Evolutionary conservation across 1,140 invertebrate species (phyloP), one percentile per base, ranked within the genome.

Genomic region (Sarcophaga bullata): DNA sequence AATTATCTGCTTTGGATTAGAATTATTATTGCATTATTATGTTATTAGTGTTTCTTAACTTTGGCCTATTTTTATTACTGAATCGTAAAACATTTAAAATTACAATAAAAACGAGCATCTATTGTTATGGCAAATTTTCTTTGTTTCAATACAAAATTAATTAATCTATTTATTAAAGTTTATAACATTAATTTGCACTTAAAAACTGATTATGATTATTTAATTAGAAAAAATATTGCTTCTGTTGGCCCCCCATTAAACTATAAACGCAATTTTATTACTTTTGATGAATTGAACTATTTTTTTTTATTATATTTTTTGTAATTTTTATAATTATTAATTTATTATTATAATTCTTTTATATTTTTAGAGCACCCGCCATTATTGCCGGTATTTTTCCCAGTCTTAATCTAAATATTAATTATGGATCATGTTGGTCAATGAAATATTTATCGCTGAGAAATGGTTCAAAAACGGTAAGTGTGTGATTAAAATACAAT

Each of bases 371-470:
- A 85, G 88, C 87, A 47, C 85, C 87, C 10, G 84, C 84, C 15
- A 88, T 89, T 78, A 86, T 89, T 83, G 86, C 87, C 73, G 83
- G 85, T 62, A 84, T 89, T 80, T 89, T 89, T 86, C 88, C 88
- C 46, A 87, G 87, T 75, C 80, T 84, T 8, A 82, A 84, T 84
- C 84, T 89, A 80, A 88, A 89, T 84, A 85, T 89, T 50, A 87
- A 84, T 84, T 89, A 89, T 85, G 85, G 87, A 46, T 85, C 87
- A 81, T 87, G 50, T 81, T 88, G 11, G 84, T 85, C 81, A 89
- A 84, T 84, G 88, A 89, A 80, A 80, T 89, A 46, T 81, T 89
- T 80, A 83, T 86, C 87, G 82, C 83, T 89, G 11, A 86, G 88
- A 85, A 86, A 85, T 58, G 85, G 85, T 85, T 84, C 72, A 6